Percentiles rank a stretch among this genome's conserved stretches.
phyloP scores from a whole-genome alignment of 2,797 vertebrate species.

The Sternotherus odoratus region DNA sequence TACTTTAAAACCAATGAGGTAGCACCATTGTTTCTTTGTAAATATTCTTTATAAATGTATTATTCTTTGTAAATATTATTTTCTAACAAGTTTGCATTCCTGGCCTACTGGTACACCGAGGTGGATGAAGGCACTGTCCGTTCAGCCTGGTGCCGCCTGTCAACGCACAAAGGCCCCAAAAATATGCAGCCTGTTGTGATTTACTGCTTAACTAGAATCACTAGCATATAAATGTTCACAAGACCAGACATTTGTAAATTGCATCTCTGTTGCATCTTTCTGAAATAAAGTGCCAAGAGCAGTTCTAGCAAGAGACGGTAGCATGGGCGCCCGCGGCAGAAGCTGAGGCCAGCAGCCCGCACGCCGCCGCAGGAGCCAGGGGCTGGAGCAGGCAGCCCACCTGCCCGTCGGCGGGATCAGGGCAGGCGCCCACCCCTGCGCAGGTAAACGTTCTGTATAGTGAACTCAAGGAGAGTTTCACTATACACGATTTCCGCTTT shows the following conservation, averaged over 20 bases:
- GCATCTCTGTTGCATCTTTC: not conserved
- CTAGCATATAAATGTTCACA: not conserved
- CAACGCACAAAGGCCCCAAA: not conserved
- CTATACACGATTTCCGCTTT: no score
- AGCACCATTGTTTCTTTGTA: not conserved
- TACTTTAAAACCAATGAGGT: not conserved
- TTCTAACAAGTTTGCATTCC: not conserved
- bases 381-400: no score
- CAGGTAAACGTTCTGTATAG: no score
- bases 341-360: no score
- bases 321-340: no score
- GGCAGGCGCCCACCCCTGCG: no score
- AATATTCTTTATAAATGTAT: not conserved
- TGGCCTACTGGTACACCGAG: not conserved
- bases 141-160: not conserved
- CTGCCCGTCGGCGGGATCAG: no score
- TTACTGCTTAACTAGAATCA: not conserved
- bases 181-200: not conserved
- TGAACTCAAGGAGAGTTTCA: no score
- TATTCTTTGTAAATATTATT: not conserved
- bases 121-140: not conserved
- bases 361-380: no score
- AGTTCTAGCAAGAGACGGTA: constrained; percentile 13
- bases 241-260: not conserved
- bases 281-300: not conserved